phyloP scores from a whole-genome alignment of 2,888 invertebrate species.

The Celastrina argiolus region DNA sequence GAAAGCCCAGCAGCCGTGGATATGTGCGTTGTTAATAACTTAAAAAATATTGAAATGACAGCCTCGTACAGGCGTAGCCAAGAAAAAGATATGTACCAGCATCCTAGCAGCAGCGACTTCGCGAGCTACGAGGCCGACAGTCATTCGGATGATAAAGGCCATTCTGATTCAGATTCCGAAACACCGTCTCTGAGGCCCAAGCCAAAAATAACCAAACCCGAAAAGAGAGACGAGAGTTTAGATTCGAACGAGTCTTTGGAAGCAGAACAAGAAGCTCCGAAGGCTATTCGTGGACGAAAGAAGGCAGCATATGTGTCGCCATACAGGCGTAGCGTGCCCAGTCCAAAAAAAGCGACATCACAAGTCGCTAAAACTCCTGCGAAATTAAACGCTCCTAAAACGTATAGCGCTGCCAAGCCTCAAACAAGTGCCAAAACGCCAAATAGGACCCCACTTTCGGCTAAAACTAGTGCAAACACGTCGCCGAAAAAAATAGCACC shows the following conservation, averaged over 20 bases:
- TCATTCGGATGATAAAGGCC: conserved; percentile 75
- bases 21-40: conserved; percentile 66
- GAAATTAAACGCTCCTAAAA: conserved; percentile 43
- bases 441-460: conserved; percentile 47
- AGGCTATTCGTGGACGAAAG: conserved; percentile 81
- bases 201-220: conserved; percentile 80
- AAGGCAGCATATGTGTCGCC: conserved; percentile 83
- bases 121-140: conserved; percentile 78
- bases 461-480: conserved; percentile 47
- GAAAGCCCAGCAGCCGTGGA: conserved; percentile 67
- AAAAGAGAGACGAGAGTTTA: conserved; percentile 59
- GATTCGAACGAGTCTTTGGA: conserved; percentile 70
- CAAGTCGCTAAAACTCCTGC: conserved; percentile 36
- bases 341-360: conserved; percentile 50
- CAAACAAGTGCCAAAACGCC: conserved; percentile 53
- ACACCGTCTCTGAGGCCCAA: conserved; percentile 55
- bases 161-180: conserved; percentile 67
- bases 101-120: conserved; percentile 60
- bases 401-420: conserved; percentile 45
- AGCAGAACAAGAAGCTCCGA: conserved; percentile 66
- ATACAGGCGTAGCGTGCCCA: conserved; percentile 61
- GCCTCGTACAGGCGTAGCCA: conserved; percentile 53
- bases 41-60: conserved; percentile 69
- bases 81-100: conserved; percentile 43
- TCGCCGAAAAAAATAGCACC: conserved; percentile 61